Conservation (phyloP, 2,888 invertebrate species). For the Oegoconia quadripuncta region DNA sequence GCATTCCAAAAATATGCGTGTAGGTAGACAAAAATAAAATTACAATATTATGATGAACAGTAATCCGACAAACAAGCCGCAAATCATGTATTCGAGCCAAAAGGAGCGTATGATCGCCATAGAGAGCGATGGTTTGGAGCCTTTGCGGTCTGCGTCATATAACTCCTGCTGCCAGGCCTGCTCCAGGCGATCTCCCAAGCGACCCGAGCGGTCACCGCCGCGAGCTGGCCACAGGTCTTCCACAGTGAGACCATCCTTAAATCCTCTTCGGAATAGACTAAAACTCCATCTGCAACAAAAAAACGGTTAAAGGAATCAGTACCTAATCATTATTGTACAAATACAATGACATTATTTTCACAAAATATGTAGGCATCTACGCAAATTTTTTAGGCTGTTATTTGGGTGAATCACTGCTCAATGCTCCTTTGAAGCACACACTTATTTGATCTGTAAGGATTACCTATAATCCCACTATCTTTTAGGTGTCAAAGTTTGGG, state of each 20-base stretch:
- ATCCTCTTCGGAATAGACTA: conserved; percentile 81
- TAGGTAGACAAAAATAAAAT: no score
- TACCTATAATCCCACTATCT: no score
- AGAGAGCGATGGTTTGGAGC: conserved; percentile 79
- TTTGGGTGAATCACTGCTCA: no score
- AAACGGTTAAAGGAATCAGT: not conserved
- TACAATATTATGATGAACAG: conserved; percentile 80
- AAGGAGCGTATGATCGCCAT: conserved; percentile 81
- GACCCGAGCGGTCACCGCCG: conserved; percentile 80
- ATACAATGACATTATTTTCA: no score
- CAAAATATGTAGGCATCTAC: no score
- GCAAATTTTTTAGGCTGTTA: no score
- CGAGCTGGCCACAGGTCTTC: conserved; percentile 83
- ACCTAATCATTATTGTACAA: no score
- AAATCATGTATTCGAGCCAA: conserved; percentile 78
- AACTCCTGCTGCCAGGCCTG: conserved; percentile 82
- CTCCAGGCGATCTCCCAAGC: conserved; percentile 83
- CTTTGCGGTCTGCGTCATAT: conserved; percentile 58
- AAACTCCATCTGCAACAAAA: conserved; percentile 82
- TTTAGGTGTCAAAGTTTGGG: no score
- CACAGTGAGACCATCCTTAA: conserved; percentile 79
- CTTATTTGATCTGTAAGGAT: no score
- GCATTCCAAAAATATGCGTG: no score
- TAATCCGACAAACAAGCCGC: conserved; percentile 78
- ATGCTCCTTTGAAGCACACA: no score